These are phyloP conservation scores for Cebus imitator DNA, from an alignment of 2,113 vertebrate genomes.

Conservation along the genomic window DNA sequence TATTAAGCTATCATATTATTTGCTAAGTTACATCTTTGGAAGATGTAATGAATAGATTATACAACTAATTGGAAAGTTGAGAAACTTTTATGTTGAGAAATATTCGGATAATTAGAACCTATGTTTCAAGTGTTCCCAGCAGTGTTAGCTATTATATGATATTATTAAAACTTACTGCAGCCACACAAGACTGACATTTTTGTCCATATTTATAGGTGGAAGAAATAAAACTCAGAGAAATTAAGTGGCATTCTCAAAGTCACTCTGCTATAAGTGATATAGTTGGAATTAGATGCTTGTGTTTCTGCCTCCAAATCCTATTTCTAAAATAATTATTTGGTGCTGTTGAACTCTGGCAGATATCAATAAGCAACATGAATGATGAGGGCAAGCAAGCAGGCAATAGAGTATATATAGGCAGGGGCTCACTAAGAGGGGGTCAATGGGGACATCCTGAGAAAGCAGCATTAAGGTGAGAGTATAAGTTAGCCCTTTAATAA, in stretches of 20 bases:
- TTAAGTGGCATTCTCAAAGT: not conserved
- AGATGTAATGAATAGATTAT: not conserved
- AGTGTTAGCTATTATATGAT: not conserved
- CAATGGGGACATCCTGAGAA: not conserved
- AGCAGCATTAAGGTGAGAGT: not conserved
- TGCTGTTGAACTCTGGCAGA: not conserved
- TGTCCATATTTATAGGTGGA: not conserved
- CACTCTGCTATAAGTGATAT: not conserved
- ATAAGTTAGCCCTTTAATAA: not conserved
- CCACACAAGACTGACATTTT: not conserved
- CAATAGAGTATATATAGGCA: rapidly evolving
- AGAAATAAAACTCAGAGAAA: not conserved
- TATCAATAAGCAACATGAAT: not conserved
- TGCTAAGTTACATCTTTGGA: not conserved
- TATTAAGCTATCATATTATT: not conserved
- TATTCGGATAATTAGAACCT: not conserved
- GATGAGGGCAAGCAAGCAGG: not conserved
- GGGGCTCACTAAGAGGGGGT: not conserved
- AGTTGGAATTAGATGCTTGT: not conserved
- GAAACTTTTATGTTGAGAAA: not conserved
- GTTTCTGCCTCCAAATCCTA: not conserved
- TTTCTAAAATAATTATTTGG: not conserved
- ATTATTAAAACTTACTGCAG: not conserved
- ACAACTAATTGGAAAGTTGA: not conserved
- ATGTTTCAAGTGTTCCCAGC: not conserved